Conservation (phyloP, 2,113 vertebrate species). For the Merops nubicus region DNA sequence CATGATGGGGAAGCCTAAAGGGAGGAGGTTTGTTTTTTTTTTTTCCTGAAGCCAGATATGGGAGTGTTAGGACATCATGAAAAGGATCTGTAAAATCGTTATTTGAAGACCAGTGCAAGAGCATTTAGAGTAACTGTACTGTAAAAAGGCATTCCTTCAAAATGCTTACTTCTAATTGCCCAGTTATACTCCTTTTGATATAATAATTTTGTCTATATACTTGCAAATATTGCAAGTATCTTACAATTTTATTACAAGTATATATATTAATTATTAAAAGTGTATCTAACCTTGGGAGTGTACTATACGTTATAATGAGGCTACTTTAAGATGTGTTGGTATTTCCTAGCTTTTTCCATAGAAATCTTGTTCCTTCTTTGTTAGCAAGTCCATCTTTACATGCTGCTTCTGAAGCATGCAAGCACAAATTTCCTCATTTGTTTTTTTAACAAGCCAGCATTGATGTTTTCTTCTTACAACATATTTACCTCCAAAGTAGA, state of each 20-base stretch:
- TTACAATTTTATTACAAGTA: not conserved
- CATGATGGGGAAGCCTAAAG: not conserved
- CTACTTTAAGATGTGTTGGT: not conserved
- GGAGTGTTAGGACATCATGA: not conserved
- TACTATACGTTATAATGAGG: not conserved
- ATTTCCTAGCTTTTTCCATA: not conserved
- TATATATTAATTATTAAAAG: not conserved
- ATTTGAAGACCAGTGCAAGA: not conserved
- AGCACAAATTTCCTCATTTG: not conserved
- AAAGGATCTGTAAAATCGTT: not conserved
- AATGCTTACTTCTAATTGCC: not conserved
- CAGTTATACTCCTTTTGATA: not conserved
- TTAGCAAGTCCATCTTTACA: not conserved
- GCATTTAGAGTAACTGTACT: not conserved
- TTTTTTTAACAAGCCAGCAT: not conserved
- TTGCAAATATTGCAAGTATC: not conserved
- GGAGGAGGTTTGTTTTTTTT: not conserved
- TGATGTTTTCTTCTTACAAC: not conserved
- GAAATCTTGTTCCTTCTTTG: not conserved
- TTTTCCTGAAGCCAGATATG: not conserved
- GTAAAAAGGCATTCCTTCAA: not conserved
- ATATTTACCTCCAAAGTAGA: not conserved
- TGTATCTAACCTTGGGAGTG: not conserved
- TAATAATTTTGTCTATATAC: not conserved
- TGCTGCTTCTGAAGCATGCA: not conserved